These are phyloP conservation scores for Philypnodon macrostomus DNA, from an alignment of 2,797 vertebrate species.

Conservation along the genomic window DNA sequence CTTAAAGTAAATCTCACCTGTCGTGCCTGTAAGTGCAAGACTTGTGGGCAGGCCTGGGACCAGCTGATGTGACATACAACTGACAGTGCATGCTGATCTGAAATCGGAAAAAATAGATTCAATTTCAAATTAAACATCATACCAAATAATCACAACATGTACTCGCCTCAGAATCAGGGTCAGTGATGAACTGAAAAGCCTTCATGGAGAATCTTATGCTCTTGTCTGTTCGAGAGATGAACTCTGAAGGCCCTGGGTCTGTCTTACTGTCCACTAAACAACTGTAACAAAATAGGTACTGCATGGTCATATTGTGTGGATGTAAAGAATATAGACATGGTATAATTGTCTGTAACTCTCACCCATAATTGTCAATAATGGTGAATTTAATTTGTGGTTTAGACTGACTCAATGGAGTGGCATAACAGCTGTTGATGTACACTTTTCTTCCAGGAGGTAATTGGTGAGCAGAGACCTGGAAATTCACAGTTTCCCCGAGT, in stretches of 20 bases:
- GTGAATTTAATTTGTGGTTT: conserved; percentile 44
- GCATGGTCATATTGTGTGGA: neutral
- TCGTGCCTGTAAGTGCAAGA: conserved; percentile 67
- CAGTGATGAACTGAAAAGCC: conserved; percentile 72
- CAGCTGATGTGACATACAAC: conserved; percentile 49
- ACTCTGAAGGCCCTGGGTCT: conserved; percentile 51
- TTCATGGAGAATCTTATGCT: conserved; percentile 65
- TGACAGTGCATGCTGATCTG: conserved; percentile 71
- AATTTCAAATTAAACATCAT: neutral
- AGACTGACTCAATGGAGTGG: conserved; percentile 29
- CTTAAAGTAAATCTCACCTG: conserved; percentile 38
- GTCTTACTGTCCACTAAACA: conserved; percentile 70
- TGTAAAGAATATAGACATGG: neutral
- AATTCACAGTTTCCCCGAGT: conserved; percentile 63
- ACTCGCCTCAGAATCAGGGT: conserved; percentile 62
- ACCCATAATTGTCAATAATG: conserved; percentile 75
- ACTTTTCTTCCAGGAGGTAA: conserved; percentile 50
- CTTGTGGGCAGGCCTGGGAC: conserved; percentile 57
- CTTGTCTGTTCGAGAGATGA: conserved; percentile 52
- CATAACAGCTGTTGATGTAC: conserved; percentile 69
- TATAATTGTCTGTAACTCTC: conserved; percentile 5
- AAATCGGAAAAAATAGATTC: neutral
- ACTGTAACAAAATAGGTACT: conserved; percentile 31
- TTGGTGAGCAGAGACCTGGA: conserved; percentile 63
- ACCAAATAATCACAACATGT: neutral